Conservation (phyloP, 2,888 invertebrate species). For the Lithosia quadra region DNA sequence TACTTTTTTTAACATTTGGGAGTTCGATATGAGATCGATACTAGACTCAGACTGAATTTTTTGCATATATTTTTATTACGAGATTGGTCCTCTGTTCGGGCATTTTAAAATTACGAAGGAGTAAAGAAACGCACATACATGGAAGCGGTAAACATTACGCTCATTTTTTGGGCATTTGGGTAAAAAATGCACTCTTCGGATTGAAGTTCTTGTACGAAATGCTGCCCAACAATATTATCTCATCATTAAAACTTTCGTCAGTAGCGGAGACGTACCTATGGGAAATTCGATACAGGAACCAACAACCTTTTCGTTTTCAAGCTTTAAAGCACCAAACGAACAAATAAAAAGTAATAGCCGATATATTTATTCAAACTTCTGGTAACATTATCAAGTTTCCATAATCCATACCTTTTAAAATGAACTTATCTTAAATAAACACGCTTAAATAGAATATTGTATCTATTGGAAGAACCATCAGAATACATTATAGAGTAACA, state of each 20-base stretch:
- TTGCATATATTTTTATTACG: no score
- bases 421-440: slow-evolving; percentile 29
- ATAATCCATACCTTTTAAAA: slow-evolving; percentile 28
- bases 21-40: no score
- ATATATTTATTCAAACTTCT: slow-evolving; percentile 49
- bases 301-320: slow-evolving; percentile 62
- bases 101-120: background rate
- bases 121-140: background rate
- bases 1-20: no score
- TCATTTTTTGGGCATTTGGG: background rate
- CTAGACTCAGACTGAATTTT: no score
- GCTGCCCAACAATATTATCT: background rate
- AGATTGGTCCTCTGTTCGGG: no score
- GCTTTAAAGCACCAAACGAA: slow-evolving; percentile 61
- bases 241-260: slow-evolving; percentile 24
- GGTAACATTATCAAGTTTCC: slow-evolving; percentile 56
- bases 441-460: slow-evolving; percentile 20
- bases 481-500: slow-evolving; percentile 18
- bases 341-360: slow-evolving; percentile 67
- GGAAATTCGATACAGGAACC: slow-evolving; percentile 72
- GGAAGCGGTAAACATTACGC: background rate
- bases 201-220: background rate
- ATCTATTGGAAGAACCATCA: slow-evolving; percentile 19
- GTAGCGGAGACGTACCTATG: slow-evolving; percentile 60
- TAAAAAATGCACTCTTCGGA: background rate